phyloP scores from a whole-genome alignment of 2,888 invertebrate species.

The Nineta flava region DNA sequence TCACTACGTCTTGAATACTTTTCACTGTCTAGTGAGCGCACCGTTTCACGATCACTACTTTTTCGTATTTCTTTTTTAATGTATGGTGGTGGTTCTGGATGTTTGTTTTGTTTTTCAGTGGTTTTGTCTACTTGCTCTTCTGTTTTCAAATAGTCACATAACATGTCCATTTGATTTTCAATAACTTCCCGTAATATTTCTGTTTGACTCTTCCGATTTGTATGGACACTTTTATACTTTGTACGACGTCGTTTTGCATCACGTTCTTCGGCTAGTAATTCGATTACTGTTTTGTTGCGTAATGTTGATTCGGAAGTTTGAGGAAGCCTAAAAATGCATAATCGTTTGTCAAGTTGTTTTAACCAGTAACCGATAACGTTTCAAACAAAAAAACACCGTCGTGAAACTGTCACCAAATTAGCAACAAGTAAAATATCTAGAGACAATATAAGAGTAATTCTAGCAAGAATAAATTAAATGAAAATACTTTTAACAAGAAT shows the following conservation, averaged over 20 bases:
- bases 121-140: not conserved
- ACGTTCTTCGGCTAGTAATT: constrained; percentile 35
- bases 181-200: constrained; percentile 42
- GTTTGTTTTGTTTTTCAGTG: not conserved
- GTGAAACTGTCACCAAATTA: too few relatives aligned
- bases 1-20: constrained; percentile 1
- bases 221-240: constrained; percentile 37
- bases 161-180: constrained; percentile 32
- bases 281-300: constrained; percentile 14
- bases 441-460: too few relatives aligned
- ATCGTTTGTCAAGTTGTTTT: too few relatives aligned
- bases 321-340: not conserved
- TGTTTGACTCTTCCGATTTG: constrained; percentile 37
- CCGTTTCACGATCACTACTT: not conserved
- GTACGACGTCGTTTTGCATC: constrained; percentile 41
- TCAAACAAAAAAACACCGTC: too few relatives aligned
- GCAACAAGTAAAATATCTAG: too few relatives aligned
- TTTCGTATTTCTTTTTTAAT: not conserved
- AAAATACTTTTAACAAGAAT: too few relatives aligned
- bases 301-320: not conserved
- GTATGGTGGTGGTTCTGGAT: not conserved
- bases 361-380: too few relatives aligned
- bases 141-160: not conserved
- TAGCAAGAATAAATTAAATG: too few relatives aligned
- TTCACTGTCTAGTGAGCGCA: not conserved